Evolutionary conservation across 1,140 invertebrate species (phyloP), one percentile per base, ranked within the genome.

Genomic region (Bombus difficillimus): DNA sequence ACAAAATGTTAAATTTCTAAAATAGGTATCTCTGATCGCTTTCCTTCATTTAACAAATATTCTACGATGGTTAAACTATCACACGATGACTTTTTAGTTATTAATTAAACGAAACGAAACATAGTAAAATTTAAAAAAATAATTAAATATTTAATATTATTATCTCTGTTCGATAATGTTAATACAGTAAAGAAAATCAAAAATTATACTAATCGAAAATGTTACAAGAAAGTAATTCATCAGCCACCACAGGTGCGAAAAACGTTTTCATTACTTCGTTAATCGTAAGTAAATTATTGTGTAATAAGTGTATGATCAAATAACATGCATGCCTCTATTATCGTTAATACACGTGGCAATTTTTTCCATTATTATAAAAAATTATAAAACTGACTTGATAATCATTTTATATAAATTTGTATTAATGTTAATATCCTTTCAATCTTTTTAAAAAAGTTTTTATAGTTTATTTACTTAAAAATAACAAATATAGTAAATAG

Each of bases 251-350:
- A 3, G 34, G 22, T 0, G 47, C 37, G 13, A 81, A 66, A 76
- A 85, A 92, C 83, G 18, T 92, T 15, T 76, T 94, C 32, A 22
- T 91, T n/a, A 86, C 92, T 8, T 92, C 93, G 3, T 39, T 93
- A 25, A 87, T 92, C 15, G 93, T 93, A 88, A 92, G 92, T 91
- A 77, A 84, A 72, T 32, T 79, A 57, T 32, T 83, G 18, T 66
- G 41, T 41, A 62, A 37, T 66, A 1, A 53, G 12, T 53, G 13
- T 9, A 69, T 15, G 9, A 68, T 77, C 3, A 28, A 66, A 53
- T 76, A n/a, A 25, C 4, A n/a, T 12, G 34, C 9, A 43, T 74
- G 25, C 28, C 12, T 81, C 22, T 39, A 28, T 81, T 22, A 41
- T 15, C n/a, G 47, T 41, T 62, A 15, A 34, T 13, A 57, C 47